These are phyloP conservation scores for Meghimatium bilineatum DNA, from an alignment of 2,888 invertebrate species.

Conservation along the genomic window DNA sequence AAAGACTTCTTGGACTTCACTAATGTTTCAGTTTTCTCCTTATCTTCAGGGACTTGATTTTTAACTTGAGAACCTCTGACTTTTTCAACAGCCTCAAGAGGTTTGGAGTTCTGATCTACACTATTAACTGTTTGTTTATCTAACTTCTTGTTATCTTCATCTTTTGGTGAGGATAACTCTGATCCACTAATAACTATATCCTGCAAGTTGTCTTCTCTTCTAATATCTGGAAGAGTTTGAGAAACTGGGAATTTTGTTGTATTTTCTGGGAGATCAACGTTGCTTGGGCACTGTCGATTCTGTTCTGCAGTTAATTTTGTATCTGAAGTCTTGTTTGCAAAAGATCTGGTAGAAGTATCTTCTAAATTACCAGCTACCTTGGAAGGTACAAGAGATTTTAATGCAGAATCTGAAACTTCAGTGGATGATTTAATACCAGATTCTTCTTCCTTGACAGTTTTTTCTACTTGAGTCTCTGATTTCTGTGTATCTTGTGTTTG, in stretches of 20 bases:
- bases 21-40: background rate
- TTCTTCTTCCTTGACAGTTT: background rate
- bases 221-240: background rate
- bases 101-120: background rate
- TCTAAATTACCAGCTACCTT: background rate
- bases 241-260: background rate
- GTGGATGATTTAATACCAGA: background rate
- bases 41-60: too few species aligned
- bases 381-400: background rate
- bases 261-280: background rate
- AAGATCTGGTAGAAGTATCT: background rate
- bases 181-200: background rate
- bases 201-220: background rate
- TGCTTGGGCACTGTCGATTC: slow-evolving; percentile 7
- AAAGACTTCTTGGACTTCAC: background rate
- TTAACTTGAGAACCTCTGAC: background rate
- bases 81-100: background rate
- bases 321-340: background rate
- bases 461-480: slow-evolving; percentile 11
- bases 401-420: background rate
- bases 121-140: background rate
- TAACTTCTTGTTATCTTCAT: background rate
- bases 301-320: background rate
- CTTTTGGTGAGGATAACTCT: too few species aligned
- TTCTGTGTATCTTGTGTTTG: slow-evolving; percentile 14